phyloP scores from a whole-genome alignment of 2,113 vertebrate species.

The Crypturellus undulatus region DNA sequence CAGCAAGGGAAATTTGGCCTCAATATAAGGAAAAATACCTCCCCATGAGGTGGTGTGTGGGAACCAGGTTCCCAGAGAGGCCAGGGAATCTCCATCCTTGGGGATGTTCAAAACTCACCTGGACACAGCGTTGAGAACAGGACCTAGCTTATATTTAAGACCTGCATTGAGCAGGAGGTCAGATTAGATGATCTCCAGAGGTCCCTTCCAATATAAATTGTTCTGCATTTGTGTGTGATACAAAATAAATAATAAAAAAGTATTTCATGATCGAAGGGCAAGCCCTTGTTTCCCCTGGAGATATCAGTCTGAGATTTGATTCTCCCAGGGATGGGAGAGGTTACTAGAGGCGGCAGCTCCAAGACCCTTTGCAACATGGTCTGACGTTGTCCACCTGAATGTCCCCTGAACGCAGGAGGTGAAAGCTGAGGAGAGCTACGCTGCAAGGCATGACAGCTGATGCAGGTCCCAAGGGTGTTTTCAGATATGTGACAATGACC shows the following conservation, averaged over 20 bases:
- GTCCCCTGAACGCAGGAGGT: not conserved
- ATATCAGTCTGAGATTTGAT: not conserved
- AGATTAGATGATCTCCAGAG: not conserved
- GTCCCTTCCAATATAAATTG: not conserved
- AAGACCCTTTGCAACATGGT: not conserved
- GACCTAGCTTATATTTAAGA: not conserved
- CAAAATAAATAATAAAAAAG: not conserved
- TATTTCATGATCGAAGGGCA: not conserved
- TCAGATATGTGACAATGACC: not conserved
- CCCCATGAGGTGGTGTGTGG: accelerated
- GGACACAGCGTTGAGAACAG: not conserved
- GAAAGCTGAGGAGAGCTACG: not conserved
- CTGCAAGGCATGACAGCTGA: not conserved
- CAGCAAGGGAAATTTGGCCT: not conserved
- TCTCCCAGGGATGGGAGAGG: not conserved
- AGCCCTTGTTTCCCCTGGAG: not conserved
- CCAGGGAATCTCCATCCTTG: not conserved
- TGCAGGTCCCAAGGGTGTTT: not conserved
- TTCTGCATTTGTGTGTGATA: not conserved
- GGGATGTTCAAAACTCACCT: not conserved
- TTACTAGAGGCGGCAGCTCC: not conserved
- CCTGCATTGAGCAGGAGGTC: not conserved
- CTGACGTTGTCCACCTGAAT: not conserved
- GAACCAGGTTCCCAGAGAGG: not conserved
- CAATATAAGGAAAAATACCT: not conserved